These are phyloP conservation scores for Parnassius mnemosyne DNA, from an alignment of 2,888 invertebrate species.

Conservation along the genomic window DNA sequence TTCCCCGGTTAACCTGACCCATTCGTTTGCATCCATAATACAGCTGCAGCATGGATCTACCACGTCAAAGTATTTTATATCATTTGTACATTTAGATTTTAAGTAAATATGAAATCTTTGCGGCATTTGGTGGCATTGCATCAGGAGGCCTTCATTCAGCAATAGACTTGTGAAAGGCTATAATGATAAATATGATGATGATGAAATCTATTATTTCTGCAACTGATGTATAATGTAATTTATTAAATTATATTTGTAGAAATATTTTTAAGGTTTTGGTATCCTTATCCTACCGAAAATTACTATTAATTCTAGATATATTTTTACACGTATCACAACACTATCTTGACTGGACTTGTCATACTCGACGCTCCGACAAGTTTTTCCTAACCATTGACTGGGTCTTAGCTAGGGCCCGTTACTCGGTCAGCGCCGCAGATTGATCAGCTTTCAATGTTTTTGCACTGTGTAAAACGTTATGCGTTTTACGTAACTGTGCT, in stretches of 20 bases:
- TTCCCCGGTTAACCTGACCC: too few relatives aligned
- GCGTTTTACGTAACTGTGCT: constrained; percentile 75
- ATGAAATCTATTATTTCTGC: background rate
- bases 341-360: background rate
- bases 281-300: too few relatives aligned
- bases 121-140: too few relatives aligned
- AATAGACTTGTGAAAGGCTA: too few relatives aligned
- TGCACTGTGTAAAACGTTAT: constrained; percentile 55
- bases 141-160: too few relatives aligned
- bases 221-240: background rate
- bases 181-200: too few relatives aligned
- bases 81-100: too few relatives aligned
- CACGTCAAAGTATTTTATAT: too few relatives aligned
- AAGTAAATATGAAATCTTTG: too few relatives aligned
- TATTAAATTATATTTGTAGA: background rate
- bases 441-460: constrained; percentile 51
- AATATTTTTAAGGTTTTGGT: background rate
- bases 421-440: constrained; percentile 34
- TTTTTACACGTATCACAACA: background rate
- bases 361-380: constrained; percentile 9
- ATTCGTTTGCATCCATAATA: too few relatives aligned
- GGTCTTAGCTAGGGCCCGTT: constrained; percentile 22
- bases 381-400: constrained; percentile 31
- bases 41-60: too few relatives aligned
- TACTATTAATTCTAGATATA: too few relatives aligned